Percentiles rank a stretch among this genome's conserved stretches.
Conservation (phyloP, 53 echinoderm and acorn worm genomes). For the Holothuria leucospilota region DNA sequence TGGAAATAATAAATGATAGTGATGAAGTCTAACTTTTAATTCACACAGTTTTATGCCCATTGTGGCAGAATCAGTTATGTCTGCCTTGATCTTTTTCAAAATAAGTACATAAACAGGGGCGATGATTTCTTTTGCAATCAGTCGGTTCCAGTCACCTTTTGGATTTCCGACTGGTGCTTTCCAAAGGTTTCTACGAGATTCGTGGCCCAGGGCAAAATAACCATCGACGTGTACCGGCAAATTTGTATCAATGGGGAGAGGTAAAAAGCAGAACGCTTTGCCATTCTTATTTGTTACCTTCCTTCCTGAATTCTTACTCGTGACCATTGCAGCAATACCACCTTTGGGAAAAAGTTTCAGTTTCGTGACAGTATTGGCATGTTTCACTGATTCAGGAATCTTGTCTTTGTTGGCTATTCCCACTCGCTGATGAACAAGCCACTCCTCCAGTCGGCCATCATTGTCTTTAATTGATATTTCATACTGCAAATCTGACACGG, state of each 20-base stretch:
- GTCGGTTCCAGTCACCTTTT: constrained; percentile 25
- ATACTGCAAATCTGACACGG: background rate
- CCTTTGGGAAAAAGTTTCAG: constrained; percentile 57
- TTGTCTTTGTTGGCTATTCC: constrained; percentile 1
- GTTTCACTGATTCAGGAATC: background rate
- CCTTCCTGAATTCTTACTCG: background rate
- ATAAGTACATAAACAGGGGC: background rate
- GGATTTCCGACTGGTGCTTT: background rate
- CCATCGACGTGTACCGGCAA: constrained; percentile 41
- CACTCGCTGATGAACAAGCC: constrained; percentile 55
- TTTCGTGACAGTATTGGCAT: background rate
- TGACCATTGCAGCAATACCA: constrained; percentile 48
- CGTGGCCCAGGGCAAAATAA: constrained; percentile 20
- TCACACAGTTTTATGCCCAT: background rate
- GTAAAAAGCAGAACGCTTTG: constrained; percentile 48
- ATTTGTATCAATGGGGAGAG: constrained; percentile 26
- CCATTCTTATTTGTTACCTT: background rate
- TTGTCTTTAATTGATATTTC: constrained; percentile 7
- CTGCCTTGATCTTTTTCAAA: background rate
- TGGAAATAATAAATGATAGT: constrained; percentile 15
- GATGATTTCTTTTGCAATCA: constrained; percentile 2
- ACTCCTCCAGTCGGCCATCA: constrained; percentile 30
- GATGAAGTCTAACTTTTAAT: background rate
- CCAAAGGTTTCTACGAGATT: constrained; percentile 27
- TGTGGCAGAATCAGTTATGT: background rate